Evolutionary conservation across 2,888 invertebrate genomes (phyloP), one percentile per base, ranked within the genome.

Genomic region (Archips crataeganus): DNA sequence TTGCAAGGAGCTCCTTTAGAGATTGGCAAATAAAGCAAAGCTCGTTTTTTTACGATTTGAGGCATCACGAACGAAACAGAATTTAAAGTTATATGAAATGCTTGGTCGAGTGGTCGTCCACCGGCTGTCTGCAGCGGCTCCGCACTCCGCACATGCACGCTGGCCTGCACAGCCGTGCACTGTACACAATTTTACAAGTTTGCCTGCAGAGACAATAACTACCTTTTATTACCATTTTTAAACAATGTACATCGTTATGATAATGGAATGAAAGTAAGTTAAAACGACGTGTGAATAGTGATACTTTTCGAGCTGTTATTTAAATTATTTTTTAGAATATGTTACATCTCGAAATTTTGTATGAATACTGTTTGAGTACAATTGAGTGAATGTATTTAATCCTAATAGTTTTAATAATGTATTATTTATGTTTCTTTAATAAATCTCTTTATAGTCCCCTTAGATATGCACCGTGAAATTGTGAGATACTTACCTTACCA

Each of bases 321-420:
- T 82, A 87, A 86, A 86, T 86, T 87, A 84, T 87, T 87, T 87
- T 87, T 85, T 84, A 85, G 82, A 82, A 81, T 81, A 80, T 79
- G 86, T 84, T 79, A 83, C 79, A 83, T 82, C 82, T 86, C 84
- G 77, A 84, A 85, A 83, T 84, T 84, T 82, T 87, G 84, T 86
- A 87, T 89, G 90, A 81, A 83, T 85, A 84, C 80, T 82, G 87
- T 80, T 79, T 80, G 88, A 87, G 87, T 89, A 89, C 87, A 88
- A 89, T 81, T 77, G 92, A 84, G 87, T 89, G 92, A 91, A 90
- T 92, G 92, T 92, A 91, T 93, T 92, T 92, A 90, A 92, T 90
- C 90, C 88, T 92, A 91, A 87, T 91, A 91, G 88, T 87, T 90
- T 83, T 88, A 89, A 86, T 86, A 88, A 85, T 85, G 87, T 83